Conservation (phyloP, 2,113 vertebrate species). For the Pseudorectes ferrugineus region DNA sequence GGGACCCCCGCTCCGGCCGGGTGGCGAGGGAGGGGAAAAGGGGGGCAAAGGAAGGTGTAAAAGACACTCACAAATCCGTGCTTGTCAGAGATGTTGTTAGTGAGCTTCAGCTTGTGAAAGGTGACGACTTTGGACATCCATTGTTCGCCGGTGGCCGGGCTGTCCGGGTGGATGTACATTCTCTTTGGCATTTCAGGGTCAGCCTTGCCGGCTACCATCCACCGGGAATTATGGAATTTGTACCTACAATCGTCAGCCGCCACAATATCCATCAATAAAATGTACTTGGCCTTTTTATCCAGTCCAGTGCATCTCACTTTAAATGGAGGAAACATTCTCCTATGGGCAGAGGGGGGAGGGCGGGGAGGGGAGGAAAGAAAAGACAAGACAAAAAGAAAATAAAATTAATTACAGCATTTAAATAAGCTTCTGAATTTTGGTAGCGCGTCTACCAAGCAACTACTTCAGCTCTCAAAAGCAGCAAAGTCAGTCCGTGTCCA, state of each 20-base stretch:
- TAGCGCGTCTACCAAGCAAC: background rate
- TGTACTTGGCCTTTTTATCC: conserved; percentile 99
- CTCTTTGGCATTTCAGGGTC: conserved; percentile 99
- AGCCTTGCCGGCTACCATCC: conserved; percentile 99
- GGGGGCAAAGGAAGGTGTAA: conserved; percentile 9
- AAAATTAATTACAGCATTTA: background rate
- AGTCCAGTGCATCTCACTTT: conserved; percentile 98
- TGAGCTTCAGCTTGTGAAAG: conserved; percentile 99
- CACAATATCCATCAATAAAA: conserved; percentile 98
- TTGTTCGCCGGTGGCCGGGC: conserved; percentile 96
- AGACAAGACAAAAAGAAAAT: conserved; percentile 3
- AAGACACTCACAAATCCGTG: conserved; percentile 97
- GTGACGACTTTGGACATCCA: conserved; percentile 99
- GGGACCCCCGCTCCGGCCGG: background rate
- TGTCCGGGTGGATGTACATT: conserved; percentile 99
- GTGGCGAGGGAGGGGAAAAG: background rate
- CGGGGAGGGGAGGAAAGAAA: background rate
- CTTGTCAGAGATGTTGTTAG: conserved; percentile 99
- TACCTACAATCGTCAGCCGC: conserved; percentile 99
- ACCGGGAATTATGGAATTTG: conserved; percentile 98
- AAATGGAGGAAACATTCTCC: conserved; percentile 98
- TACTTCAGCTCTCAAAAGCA: background rate
- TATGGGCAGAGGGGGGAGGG: conserved; percentile 43
- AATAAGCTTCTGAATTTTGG: background rate
- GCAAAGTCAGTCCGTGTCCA: background rate